Percentiles rank a stretch among this genome's conserved stretches.
Conservation (phyloP, 2,113 vertebrate genomes). For the Gila orcuttii region DNA sequence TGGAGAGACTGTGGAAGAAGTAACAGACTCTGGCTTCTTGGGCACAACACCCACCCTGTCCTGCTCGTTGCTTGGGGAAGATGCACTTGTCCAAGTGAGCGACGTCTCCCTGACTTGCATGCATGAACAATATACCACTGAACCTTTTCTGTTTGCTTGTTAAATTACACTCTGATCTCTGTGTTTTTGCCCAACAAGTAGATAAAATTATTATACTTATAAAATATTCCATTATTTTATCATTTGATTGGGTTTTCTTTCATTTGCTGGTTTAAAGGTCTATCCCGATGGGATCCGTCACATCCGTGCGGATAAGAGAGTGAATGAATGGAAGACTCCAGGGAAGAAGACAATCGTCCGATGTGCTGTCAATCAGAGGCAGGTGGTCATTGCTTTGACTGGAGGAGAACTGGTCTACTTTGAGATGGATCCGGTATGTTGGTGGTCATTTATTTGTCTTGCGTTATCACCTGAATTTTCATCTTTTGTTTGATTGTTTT, state of each 20-base stretch:
- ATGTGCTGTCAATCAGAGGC: slow-evolving; percentile 97
- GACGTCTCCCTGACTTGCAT: neutral
- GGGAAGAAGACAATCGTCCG: slow-evolving; percentile 98
- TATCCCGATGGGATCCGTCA: slow-evolving; percentile 98
- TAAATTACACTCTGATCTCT: too few species aligned
- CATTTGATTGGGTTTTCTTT: neutral
- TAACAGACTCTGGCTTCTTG: slow-evolving; percentile 96
- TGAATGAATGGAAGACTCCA: slow-evolving; percentile 98
- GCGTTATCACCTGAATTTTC: neutral
- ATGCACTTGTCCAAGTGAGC: slow-evolving; percentile 93
- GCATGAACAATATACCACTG: too few species aligned
- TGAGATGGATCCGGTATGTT: slow-evolving; percentile 96
- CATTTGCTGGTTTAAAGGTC: slow-evolving; percentile 74
- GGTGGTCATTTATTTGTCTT: neutral
- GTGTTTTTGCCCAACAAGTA: neutral
- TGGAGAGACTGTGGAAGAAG: slow-evolving; percentile 98
- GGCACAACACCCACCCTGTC: slow-evolving; percentile 97
- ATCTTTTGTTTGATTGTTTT: neutral
- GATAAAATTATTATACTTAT: neutral
- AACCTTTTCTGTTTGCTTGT: neutral
- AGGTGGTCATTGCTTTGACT: slow-evolving; percentile 97
- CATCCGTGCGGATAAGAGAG: slow-evolving; percentile 96
- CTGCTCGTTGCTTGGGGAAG: slow-evolving; percentile 94
- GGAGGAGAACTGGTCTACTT: slow-evolving; percentile 98
- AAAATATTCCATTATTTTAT: neutral